A percentile compares a stretch with the other conserved stretches of the same genome.
phyloP scores from a whole-genome alignment of 2,797 vertebrate species.

The Diceros bicornis region DNA sequence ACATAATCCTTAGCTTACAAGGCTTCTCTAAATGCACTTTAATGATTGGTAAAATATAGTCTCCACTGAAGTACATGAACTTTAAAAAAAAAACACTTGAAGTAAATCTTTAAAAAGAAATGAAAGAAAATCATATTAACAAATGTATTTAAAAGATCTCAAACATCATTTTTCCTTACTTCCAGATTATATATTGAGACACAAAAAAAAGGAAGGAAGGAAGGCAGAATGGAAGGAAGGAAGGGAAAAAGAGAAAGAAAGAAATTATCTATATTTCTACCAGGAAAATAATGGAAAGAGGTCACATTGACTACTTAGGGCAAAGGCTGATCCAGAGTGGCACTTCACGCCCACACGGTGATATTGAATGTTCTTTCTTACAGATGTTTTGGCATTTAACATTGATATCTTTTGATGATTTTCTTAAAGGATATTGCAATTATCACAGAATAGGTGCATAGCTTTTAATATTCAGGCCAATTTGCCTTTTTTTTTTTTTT shows the following conservation, averaged over 20 bases:
- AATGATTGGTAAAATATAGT: background rate
- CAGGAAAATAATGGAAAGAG: background rate
- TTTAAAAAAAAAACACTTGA: background rate
- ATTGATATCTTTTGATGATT: background rate
- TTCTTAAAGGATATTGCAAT: conserved; percentile 19
- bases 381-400: conserved; percentile 29
- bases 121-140: background rate
- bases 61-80: background rate
- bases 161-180: background rate
- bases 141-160: background rate
- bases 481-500: background rate
- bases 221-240: background rate
- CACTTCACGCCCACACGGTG: background rate
- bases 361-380: background rate
- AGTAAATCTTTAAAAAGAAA: background rate
- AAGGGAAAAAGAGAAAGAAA: background rate
- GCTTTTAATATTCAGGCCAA: background rate
- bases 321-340: background rate
- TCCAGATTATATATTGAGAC: background rate
- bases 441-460: background rate
- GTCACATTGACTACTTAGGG: background rate
- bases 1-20: background rate
- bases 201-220: background rate
- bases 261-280: background rate
- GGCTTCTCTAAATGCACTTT: background rate